Conservation (phyloP, 2,888 invertebrate species). For the Nasonia oneida region DNA sequence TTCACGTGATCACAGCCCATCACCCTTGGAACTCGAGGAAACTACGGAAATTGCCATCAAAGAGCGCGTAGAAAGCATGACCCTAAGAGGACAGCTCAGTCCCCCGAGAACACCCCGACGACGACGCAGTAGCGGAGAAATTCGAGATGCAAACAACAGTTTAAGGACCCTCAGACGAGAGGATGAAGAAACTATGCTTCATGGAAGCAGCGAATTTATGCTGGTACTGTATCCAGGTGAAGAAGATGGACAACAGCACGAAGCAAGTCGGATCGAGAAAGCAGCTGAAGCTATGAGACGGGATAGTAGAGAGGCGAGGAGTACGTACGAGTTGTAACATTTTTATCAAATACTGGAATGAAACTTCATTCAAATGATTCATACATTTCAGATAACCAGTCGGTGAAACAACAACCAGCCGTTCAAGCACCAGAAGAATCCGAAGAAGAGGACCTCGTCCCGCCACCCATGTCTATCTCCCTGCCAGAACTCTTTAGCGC, state of each 20-base stretch:
- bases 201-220: slow-evolving; percentile 91
- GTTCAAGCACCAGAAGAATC: slow-evolving; percentile 40
- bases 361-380: not conserved
- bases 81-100: slow-evolving; percentile 20
- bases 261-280: slow-evolving; percentile 35
- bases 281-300: slow-evolving; percentile 5
- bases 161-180: slow-evolving; percentile 60
- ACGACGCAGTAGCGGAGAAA: slow-evolving; percentile 41
- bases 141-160: slow-evolving; percentile 9
- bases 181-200: slow-evolving; percentile 79
- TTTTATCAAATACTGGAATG: not conserved
- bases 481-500: slow-evolving; percentile 87
- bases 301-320: slow-evolving; percentile 36
- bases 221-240: slow-evolving; percentile 86
- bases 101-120: slow-evolving; percentile 30
- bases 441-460: slow-evolving; percentile 75
- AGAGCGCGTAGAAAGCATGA: slow-evolving; percentile 37
- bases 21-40: slow-evolving; percentile 64
- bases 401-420: slow-evolving; percentile 6
- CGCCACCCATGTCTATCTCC: slow-evolving; percentile 90
- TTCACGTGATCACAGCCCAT: slow-evolving; percentile 67
- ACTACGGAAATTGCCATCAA: slow-evolving; percentile 40
- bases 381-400: not conserved
- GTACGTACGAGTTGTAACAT: not conserved
- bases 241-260: slow-evolving; percentile 68